These are phyloP conservation scores for Dufourea novaeangliae DNA, from an alignment of 1,140 invertebrate species.

Conservation along the genomic window DNA sequence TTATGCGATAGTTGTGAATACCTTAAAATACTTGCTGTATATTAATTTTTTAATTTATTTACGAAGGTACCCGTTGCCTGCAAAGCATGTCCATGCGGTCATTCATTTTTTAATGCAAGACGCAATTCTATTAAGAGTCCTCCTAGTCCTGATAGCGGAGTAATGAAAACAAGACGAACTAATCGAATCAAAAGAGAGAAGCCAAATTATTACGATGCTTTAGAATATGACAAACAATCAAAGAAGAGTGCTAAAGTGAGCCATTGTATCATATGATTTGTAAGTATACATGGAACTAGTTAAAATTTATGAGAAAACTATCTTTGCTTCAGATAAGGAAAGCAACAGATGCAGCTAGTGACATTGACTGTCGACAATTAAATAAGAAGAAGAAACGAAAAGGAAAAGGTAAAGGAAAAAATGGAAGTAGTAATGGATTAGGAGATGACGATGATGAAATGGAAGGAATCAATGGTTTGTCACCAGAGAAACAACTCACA, in stretches of 20 bases:
- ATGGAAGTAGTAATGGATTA: constrained; percentile 74
- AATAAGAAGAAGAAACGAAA: constrained; percentile 81
- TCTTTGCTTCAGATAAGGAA: constrained; percentile 77
- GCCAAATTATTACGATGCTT: constrained; percentile 91
- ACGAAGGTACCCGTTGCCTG: constrained; percentile 89
- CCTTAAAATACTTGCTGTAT: not conserved
- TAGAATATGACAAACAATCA: constrained; percentile 88
- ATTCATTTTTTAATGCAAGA: constrained; percentile 88
- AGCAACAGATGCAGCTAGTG: constrained; percentile 79
- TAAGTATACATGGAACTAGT: not conserved
- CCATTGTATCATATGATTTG: not conserved
- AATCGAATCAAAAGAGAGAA: constrained; percentile 89
- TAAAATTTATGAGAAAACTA: not conserved
- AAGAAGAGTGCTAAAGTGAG: constrained; percentile 81
- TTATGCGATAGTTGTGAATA: constrained; percentile 3
- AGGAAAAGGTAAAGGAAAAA: constrained; percentile 80
- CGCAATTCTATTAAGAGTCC: constrained; percentile 83
- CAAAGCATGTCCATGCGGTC: constrained; percentile 90
- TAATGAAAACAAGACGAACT: constrained; percentile 84
- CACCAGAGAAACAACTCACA: constrained; percentile 82
- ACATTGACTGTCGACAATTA: constrained; percentile 79
- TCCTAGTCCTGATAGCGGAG: constrained; percentile 78
- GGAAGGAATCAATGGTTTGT: constrained; percentile 81
- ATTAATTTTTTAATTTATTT: constrained; percentile 39
- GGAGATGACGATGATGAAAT: constrained; percentile 84